A percentile compares a stretch with the other conserved stretches of the same genome.
Conservation (phyloP, 2,113 vertebrate species). For the Motacilla alba region DNA sequence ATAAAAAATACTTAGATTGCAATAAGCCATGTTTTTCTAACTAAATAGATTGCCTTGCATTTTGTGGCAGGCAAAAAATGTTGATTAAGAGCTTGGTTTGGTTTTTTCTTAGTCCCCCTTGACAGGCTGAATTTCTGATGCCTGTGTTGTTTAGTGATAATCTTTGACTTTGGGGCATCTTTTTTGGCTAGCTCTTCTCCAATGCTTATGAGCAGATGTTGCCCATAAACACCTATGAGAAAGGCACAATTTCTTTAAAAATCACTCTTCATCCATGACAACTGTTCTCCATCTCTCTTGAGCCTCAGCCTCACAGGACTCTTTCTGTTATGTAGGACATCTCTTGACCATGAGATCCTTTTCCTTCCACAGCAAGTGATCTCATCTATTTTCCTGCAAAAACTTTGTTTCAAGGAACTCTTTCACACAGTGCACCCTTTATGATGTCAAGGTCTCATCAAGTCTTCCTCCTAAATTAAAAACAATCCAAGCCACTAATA, state of each 20-base stretch:
- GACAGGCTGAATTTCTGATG: background rate
- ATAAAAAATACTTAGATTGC: slow-evolving; percentile 71
- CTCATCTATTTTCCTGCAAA: background rate
- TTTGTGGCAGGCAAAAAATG: slow-evolving; percentile 29
- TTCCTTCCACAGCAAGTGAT: background rate
- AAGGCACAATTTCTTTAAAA: background rate
- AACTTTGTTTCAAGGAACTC: background rate
- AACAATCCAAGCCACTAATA: background rate
- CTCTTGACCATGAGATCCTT: background rate
- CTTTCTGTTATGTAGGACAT: background rate
- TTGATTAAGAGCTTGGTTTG: background rate
- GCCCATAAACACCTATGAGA: background rate
- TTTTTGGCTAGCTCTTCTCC: background rate
- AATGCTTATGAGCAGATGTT: background rate
- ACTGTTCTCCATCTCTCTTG: background rate
- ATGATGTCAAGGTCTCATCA: background rate
- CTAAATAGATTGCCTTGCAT: slow-evolving; percentile 69
- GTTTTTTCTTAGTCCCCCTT: background rate
- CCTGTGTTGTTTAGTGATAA: background rate
- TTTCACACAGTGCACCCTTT: background rate
- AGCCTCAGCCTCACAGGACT: background rate
- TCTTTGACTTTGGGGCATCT: background rate
- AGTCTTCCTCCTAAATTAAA: background rate
- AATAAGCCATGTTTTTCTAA: slow-evolving; percentile 72
- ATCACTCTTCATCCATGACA: background rate